Percentiles rank a stretch among this genome's conserved stretches.
Conservation (phyloP, 2,888 invertebrate genomes). For the Ectropis crepuscularia region DNA sequence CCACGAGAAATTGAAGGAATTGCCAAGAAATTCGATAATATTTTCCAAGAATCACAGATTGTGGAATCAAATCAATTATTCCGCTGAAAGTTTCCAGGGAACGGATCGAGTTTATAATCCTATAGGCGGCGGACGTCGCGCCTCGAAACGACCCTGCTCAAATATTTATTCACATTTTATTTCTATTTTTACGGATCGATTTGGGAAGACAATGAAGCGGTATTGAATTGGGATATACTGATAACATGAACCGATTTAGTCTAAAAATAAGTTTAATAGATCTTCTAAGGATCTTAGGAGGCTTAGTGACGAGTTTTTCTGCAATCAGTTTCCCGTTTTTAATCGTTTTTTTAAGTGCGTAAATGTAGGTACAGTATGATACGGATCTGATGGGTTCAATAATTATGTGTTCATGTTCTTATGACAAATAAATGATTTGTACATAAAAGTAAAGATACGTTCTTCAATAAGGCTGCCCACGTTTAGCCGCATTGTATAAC, state of each 20-base stretch:
- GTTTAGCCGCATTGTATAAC: too few species aligned
- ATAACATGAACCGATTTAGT: background rate
- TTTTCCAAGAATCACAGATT: slow-evolving; percentile 26
- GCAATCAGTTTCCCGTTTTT: too few species aligned
- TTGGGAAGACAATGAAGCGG: slow-evolving; percentile 3
- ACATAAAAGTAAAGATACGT: too few species aligned
- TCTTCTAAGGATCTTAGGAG: too few species aligned
- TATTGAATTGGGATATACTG: slow-evolving; percentile 7
- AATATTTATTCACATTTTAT: slow-evolving; percentile 28
- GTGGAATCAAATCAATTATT: slow-evolving; percentile 30
- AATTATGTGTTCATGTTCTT: too few species aligned
- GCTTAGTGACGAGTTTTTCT: too few species aligned
- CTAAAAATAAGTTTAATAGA: too few species aligned
- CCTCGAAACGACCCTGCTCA: background rate
- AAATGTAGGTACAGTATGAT: too few species aligned
- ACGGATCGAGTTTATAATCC: slow-evolving; percentile 26
- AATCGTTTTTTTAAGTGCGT: too few species aligned
- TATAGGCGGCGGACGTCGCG: slow-evolving; percentile 9
- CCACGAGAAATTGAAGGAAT: slow-evolving; percentile 27
- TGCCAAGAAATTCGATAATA: slow-evolving; percentile 17
- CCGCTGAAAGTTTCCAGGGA: slow-evolving; percentile 25
- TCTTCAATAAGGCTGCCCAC: too few species aligned
- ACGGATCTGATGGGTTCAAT: too few species aligned
- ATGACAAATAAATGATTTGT: too few species aligned
- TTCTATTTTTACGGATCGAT: slow-evolving; percentile 7